Conservation (phyloP, 2,113 vertebrate species). For the Campylomormyrus numenius region DNA sequence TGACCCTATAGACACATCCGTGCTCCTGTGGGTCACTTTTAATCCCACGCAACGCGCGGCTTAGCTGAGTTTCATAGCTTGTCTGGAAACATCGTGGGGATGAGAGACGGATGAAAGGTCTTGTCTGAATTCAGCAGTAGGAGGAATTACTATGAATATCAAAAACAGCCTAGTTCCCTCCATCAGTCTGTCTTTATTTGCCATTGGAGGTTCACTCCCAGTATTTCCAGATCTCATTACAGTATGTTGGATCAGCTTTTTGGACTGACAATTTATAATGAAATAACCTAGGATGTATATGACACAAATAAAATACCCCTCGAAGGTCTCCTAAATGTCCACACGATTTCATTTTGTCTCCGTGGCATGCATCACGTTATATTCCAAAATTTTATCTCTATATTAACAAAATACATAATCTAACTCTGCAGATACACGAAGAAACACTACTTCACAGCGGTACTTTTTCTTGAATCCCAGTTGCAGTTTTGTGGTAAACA, state of each 20-base stretch:
- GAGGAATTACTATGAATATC: background rate
- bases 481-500: background rate
- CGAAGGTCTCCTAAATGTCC: background rate
- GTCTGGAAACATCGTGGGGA: background rate
- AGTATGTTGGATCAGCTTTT: background rate
- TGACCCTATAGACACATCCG: background rate
- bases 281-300: background rate
- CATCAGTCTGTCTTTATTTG: background rate
- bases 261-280: background rate
- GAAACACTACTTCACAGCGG: background rate
- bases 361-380: background rate
- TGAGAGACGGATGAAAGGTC: background rate
- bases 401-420: background rate
- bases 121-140: background rate
- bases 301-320: background rate
- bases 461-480: background rate
- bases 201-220: background rate
- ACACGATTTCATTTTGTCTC: background rate
- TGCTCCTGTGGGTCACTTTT: background rate
- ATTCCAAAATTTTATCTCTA: background rate
- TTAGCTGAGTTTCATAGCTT: background rate
- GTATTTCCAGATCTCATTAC: background rate
- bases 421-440: background rate
- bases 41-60: background rate
- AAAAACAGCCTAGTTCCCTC: background rate